Evolutionary conservation across 2,888 invertebrate genomes (phyloP).

Genomic region (Seladonia tumulorum): DNA sequence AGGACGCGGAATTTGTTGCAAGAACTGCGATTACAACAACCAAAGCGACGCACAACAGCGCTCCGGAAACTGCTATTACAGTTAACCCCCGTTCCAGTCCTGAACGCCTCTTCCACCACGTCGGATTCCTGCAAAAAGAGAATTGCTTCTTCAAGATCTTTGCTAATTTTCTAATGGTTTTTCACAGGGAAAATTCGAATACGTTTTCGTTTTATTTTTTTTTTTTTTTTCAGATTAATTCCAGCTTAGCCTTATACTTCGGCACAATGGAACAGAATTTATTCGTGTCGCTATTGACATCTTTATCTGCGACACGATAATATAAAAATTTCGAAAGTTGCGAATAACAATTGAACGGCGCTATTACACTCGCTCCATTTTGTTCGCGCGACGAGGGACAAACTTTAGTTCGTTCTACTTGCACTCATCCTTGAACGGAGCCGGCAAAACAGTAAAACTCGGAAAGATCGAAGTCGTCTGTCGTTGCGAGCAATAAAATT

Average conservation of each 20-base stretch:
- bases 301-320: not conserved
- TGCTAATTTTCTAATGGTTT: not conserved
- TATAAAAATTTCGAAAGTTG: not conserved
- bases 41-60: conserved; percentile 87
- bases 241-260: not conserved
- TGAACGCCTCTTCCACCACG: conserved; percentile 92
- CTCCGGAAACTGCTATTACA: conserved; percentile 87
- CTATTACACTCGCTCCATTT: not conserved
- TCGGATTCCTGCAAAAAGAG: conserved; percentile 87
- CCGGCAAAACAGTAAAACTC: not conserved
- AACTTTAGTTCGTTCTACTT: not conserved
- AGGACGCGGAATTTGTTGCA: conserved; percentile 73
- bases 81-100: conserved; percentile 90
- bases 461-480: not conserved
- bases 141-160: not conserved
- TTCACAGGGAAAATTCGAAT: not conserved
- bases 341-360: conserved; percentile 6
- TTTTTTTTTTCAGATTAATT: not conserved
- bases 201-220: not conserved
- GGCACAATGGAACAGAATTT: not conserved
- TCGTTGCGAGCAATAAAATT: conserved; percentile 13
- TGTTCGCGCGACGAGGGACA: not conserved
- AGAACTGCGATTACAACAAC: conserved; percentile 85
- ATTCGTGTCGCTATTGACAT: not conserved
- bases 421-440: conserved; percentile 6